Evolutionary conservation across 2,113 vertebrate species (phyloP), one percentile per base, ranked within the genome.

Genomic region (Plotosus lineatus): DNA sequence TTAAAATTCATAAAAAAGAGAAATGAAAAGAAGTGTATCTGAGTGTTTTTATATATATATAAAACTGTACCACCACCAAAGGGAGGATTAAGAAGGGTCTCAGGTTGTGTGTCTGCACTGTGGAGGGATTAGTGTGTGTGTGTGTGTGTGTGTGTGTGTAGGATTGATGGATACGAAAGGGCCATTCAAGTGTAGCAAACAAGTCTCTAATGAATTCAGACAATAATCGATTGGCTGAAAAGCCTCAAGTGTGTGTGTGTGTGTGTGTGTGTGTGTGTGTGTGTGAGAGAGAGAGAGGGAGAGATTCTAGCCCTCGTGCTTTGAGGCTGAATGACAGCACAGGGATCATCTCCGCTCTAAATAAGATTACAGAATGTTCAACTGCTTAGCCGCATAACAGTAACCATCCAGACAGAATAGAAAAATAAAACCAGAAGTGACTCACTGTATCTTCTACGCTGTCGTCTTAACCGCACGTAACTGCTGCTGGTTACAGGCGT

Each of bases 331-430:
- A 92, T 94, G 94, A 95, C 94, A 95, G 95, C 94, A 96, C 94
- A 94, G 95, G 92, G 96, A 97, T 98, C 97, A 97, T 96, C 96
- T 95, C 95, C 94, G 93, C 95, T 96, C 96, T 97, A 98, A 99
- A 98, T 97, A 96, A 97, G 97, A 99, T 99, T 98, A 98, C 96
- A 97, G 96, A 96, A 97, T 94, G 95, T 97, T 98, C 94, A 94
- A 95, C 95, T 93, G 95, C 95, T 98, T 98, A 99, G 97, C 96
- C 95, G 95, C 94, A 94, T 98, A 95, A 98, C 97, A 95, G 96
- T 95, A 98, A 96, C 94, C 95, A 42, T 42, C 65, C 68, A 71
- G 68, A 33, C 44, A 19, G 44, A 50, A 33, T 2, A 21, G 17
- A 8, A 12, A 26, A 69, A 26, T 68, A 26, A 26, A 44, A 19